Evolutionary conservation across 2,113 vertebrate genomes (phyloP).

Genomic region (Puffinus mauretanicus): DNA sequence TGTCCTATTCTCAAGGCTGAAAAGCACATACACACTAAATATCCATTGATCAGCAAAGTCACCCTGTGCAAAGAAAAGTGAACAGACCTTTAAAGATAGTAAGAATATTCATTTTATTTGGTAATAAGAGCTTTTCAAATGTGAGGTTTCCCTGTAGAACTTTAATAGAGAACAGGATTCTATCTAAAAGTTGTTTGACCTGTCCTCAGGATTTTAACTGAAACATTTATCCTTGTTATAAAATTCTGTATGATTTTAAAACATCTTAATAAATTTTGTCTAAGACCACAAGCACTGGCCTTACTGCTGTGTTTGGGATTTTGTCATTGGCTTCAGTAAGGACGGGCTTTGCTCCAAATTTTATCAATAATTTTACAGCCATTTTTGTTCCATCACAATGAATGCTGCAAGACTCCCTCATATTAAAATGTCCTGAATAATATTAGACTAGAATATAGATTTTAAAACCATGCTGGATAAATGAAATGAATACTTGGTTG

Average conservation of each 20-base stretch:
- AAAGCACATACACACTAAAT: background rate
- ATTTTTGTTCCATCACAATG: background rate
- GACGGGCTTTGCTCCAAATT: background rate
- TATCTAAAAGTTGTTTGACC: background rate
- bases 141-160: background rate
- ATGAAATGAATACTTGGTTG: background rate
- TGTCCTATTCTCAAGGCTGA: background rate
- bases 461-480: background rate
- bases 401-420: background rate
- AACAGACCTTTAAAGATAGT: background rate
- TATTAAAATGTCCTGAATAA: background rate
- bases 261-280: background rate
- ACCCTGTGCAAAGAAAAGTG: background rate
- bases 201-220: background rate
- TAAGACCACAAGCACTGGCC: background rate
- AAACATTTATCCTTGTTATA: background rate
- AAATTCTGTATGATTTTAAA: background rate
- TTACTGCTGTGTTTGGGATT: background rate
- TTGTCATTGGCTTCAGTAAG: background rate
- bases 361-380: background rate
- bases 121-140: background rate
- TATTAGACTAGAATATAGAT: background rate
- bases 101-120: background rate
- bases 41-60: background rate
- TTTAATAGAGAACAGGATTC: background rate